A percentile compares a stretch with the other conserved stretches of the same genome.
These are phyloP conservation scores for Pterocles burchelli DNA, from an alignment of 2,113 vertebrate species.

Conservation along the genomic window DNA sequence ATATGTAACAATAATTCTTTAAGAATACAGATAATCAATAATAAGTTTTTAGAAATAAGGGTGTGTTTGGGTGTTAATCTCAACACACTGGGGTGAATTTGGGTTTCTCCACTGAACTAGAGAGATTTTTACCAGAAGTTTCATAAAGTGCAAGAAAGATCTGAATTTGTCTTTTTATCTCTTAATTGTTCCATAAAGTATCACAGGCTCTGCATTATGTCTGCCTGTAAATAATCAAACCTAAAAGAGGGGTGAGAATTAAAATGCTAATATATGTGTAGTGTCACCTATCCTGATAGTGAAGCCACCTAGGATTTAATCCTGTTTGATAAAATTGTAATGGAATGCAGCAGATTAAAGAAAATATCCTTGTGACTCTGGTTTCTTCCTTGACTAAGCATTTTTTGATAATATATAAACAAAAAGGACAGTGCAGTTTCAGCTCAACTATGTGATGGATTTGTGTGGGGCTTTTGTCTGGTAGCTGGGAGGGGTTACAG, in stretches of 20 bases:
- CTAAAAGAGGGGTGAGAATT: neutral
- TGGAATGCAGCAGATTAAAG: neutral
- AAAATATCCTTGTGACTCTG: neutral
- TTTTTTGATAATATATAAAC: neutral
- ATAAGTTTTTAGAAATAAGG: neutral
- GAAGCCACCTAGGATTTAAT: neutral
- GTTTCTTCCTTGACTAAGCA: neutral
- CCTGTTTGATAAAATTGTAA: neutral
- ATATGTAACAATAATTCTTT: neutral
- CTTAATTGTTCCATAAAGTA: neutral
- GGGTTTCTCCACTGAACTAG: neutral
- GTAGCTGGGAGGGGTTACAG: too few species aligned
- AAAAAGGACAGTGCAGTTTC: neutral
- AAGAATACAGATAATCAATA: neutral
- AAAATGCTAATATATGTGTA: neutral
- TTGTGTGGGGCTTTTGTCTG: too few species aligned
- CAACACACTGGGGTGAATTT: neutral
- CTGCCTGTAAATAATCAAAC: neutral
- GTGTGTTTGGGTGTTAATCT: neutral
- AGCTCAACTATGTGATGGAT: neutral
- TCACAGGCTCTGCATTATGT: neutral
- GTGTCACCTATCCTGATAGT: neutral
- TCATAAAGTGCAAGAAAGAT: neutral
- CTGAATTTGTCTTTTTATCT: neutral
- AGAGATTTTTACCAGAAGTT: neutral